These are phyloP conservation scores for Nyctibius bracteatus DNA, from an alignment of 2,113 vertebrate species.

Conservation along the genomic window DNA sequence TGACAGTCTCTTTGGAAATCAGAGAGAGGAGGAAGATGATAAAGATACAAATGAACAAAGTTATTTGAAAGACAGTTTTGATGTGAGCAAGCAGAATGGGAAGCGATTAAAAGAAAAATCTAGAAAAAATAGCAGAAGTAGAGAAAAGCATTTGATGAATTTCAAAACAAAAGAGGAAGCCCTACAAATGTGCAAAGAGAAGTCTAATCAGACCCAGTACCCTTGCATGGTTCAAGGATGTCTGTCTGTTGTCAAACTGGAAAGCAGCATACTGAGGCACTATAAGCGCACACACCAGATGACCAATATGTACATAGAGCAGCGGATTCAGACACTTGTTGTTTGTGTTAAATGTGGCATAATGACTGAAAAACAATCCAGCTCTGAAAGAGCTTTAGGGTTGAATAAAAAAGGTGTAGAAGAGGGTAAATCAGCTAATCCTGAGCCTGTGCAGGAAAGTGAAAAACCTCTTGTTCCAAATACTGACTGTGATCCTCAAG, in stretches of 20 bases:
- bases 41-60: slow-evolving; percentile 32
- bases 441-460: slow-evolving; percentile 1
- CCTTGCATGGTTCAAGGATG: slow-evolving; percentile 95
- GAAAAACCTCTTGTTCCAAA: neutral
- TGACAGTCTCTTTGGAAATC: slow-evolving; percentile 73
- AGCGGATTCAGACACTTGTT: slow-evolving; percentile 78
- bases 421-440: neutral
- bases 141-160: slow-evolving; percentile 70
- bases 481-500: neutral
- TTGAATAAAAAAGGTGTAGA: slow-evolving; percentile 46
- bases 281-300: slow-evolving; percentile 86
- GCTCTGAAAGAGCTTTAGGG: slow-evolving; percentile 24
- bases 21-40: slow-evolving; percentile 65
- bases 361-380: slow-evolving; percentile 66
- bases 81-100: slow-evolving; percentile 50
- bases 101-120: slow-evolving; percentile 61
- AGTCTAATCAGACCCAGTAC: slow-evolving; percentile 80
- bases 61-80: slow-evolving; percentile 31
- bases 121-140: slow-evolving; percentile 58
- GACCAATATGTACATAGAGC: slow-evolving; percentile 66
- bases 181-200: slow-evolving; percentile 91
- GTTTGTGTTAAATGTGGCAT: slow-evolving; percentile 76
- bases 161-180: slow-evolving; percentile 87
- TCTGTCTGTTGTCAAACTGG: slow-evolving; percentile 86
- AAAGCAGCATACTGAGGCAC: slow-evolving; percentile 87